Percentiles rank a stretch among this genome's conserved stretches.
These are phyloP conservation scores for Atta colombica DNA, from an alignment of 1,140 invertebrate species.

Conservation along the genomic window DNA sequence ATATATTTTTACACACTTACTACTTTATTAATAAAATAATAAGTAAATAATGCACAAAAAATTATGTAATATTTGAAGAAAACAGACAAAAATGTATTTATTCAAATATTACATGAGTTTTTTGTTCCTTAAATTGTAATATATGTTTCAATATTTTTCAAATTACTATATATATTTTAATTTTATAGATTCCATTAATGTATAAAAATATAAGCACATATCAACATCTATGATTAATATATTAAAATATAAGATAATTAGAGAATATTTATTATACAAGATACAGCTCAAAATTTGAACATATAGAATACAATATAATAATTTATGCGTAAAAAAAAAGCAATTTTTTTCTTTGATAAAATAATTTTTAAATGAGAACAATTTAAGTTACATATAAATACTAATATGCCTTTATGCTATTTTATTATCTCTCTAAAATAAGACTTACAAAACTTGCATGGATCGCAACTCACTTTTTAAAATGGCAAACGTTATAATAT, in stretches of 20 bases:
- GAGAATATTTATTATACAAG: not conserved
- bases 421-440: not conserved
- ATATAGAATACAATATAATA: not conserved
- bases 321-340: too few relatives aligned
- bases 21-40: not conserved
- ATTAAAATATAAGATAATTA: conserved; percentile 2
- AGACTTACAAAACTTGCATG: too few relatives aligned
- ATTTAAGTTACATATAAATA: not conserved
- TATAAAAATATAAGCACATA: not conserved
- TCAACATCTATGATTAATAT: not conserved
- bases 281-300: not conserved
- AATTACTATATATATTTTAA: not conserved
- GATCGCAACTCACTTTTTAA: too few relatives aligned
- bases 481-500: too few relatives aligned
- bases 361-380: too few relatives aligned
- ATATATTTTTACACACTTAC: not conserved
- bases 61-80: not conserved
- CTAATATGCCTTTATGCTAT: not conserved
- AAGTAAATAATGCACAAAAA: not conserved
- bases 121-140: not conserved
- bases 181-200: not conserved
- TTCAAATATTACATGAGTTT: not conserved
- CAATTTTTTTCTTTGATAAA: too few relatives aligned
- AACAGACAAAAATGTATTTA: not conserved
- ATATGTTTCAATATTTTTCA: not conserved